These are phyloP conservation scores for Nomada fucata DNA, from an alignment of 2,888 invertebrate genomes.

Conservation along the genomic window DNA sequence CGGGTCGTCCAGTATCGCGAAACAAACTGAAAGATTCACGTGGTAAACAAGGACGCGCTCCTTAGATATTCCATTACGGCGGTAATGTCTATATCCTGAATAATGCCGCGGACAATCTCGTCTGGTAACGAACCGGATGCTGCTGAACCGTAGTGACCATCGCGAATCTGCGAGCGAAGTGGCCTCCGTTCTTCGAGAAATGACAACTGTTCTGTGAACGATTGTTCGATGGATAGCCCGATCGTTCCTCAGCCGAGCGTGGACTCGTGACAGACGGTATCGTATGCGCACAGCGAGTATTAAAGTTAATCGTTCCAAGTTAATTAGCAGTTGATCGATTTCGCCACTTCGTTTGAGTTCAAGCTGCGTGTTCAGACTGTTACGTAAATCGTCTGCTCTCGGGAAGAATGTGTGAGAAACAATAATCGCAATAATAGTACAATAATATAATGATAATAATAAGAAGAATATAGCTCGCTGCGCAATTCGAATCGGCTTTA, in stretches of 20 bases:
- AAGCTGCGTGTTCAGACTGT: too few relatives aligned
- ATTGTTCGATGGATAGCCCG: conserved; percentile 10
- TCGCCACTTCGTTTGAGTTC: too few relatives aligned
- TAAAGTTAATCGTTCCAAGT: too few relatives aligned
- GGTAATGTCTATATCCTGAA: conserved; percentile 64
- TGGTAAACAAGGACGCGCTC: conserved; percentile 32
- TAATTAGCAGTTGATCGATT: too few relatives aligned
- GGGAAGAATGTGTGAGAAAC: too few relatives aligned
- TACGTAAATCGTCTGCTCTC: too few relatives aligned
- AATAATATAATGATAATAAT: too few relatives aligned
- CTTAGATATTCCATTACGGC: conserved; percentile 63
- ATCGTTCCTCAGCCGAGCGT: neutral
- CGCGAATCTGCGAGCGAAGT: conserved; percentile 39
- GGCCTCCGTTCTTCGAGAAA: conserved; percentile 30
- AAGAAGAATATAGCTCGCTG: too few relatives aligned
- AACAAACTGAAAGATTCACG: conserved; percentile 39
- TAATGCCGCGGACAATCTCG: conserved; percentile 63
- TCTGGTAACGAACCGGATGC: conserved; percentile 55
- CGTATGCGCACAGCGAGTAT: too few relatives aligned
- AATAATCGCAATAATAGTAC: too few relatives aligned
- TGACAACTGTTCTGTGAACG: conserved; percentile 42
- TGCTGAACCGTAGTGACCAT: conserved; percentile 42
- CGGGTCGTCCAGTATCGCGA: conserved; percentile 18
- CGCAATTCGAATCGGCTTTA: too few relatives aligned
- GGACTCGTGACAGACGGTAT: neutral